Conservation (phyloP, 2,797 vertebrate species). For the Myotis findleyi region DNA sequence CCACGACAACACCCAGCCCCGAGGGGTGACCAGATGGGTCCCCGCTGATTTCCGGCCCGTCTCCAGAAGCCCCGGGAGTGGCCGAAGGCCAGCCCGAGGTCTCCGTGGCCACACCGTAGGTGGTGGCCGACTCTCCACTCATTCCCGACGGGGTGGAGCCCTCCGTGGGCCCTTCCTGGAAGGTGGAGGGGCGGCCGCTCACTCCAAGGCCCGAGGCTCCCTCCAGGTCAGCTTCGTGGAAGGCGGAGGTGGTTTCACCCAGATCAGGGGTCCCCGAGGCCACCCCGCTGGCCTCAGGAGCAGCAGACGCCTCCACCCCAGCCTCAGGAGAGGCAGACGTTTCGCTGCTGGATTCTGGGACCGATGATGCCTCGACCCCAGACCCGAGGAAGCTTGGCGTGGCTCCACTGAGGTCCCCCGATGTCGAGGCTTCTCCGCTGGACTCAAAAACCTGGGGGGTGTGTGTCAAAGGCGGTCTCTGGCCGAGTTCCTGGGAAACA, state of each 20-base stretch:
- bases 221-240: not conserved
- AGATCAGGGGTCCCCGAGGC: not conserved
- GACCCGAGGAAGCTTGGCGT: slow-evolving; percentile 79
- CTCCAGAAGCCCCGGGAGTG: slow-evolving; percentile 76
- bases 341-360: slow-evolving; percentile 82
- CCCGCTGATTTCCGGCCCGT: slow-evolving; percentile 76
- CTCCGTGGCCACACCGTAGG: slow-evolving; percentile 61
- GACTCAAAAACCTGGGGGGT: slow-evolving; percentile 73
- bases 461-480: slow-evolving; percentile 81
- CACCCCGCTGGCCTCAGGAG: slow-evolving; percentile 75
- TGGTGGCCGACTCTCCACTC: slow-evolving; percentile 58
- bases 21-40: slow-evolving; percentile 82
- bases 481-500: slow-evolving; percentile 88
- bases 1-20: slow-evolving; percentile 75
- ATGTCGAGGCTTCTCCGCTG: slow-evolving; percentile 85
- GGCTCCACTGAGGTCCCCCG: slow-evolving; percentile 80
- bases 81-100: slow-evolving; percentile 58
- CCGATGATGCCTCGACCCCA: slow-evolving; percentile 83
- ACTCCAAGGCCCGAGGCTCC: slow-evolving; percentile 51
- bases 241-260: slow-evolving; percentile 10
- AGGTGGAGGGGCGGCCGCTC: slow-evolving; percentile 68
- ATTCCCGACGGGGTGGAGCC: slow-evolving; percentile 60
- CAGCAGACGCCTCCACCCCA: not conserved
- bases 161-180: slow-evolving; percentile 71
- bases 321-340: slow-evolving; percentile 85